Evolutionary conservation across 2,888 invertebrate genomes (phyloP).

Genomic region (Ctena decussata): DNA sequence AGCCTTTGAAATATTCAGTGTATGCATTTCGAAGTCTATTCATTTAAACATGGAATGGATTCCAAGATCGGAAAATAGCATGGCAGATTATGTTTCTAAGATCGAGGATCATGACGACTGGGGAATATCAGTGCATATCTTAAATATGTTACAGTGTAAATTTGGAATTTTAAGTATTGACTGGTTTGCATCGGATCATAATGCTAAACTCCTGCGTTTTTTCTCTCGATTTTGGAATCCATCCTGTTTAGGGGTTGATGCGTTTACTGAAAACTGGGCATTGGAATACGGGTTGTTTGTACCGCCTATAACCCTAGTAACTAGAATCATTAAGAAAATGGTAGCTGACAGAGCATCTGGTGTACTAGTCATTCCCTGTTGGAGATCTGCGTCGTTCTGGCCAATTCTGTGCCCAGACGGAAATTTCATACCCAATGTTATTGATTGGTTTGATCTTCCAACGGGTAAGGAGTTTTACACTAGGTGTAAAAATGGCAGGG

Average conservation of each 20-base stretch:
- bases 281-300: too few species aligned
- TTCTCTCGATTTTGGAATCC: slow-evolving; percentile 23
- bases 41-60: slow-evolving; percentile 33
- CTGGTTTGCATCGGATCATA: slow-evolving; percentile 9
- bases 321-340: too few species aligned
- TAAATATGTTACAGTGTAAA: slow-evolving; percentile 4
- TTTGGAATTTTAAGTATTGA: neutral
- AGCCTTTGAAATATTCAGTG: slow-evolving; percentile 4
- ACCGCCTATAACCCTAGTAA: too few species aligned
- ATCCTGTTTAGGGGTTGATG: too few species aligned
- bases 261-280: too few species aligned
- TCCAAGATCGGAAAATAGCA: slow-evolving; percentile 19
- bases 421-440: neutral
- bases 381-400: slow-evolving; percentile 11
- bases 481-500: neutral
- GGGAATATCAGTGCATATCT: slow-evolving; percentile 17
- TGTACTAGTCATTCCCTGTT: neutral
- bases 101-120: slow-evolving; percentile 36
- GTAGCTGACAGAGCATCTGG: neutral
- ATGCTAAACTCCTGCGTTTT: slow-evolving; percentile 16
- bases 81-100: slow-evolving; percentile 43
- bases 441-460: neutral
- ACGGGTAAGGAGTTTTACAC: neutral
- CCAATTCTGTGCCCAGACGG: neutral
- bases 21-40: slow-evolving; percentile 18